These are phyloP conservation scores for Drosophila murphyi DNA, from an alignment of 1,140 invertebrate species.

Conservation along the genomic window DNA sequence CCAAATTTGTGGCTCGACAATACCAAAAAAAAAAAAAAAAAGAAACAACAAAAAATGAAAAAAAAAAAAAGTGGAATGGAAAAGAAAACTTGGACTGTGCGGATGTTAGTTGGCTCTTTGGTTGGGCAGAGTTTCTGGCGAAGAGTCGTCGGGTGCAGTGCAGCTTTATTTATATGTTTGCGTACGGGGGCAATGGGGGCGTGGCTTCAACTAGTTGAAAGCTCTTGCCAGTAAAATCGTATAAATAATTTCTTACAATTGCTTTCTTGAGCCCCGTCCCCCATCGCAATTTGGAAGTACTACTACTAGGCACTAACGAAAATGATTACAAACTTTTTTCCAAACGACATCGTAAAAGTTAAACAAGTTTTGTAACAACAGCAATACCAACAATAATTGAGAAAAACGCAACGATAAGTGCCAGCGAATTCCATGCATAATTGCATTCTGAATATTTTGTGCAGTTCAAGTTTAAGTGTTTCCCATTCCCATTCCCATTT, in stretches of 20 bases:
- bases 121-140: conserved; percentile 15
- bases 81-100: conserved; percentile 49
- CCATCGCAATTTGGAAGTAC: conserved; percentile 66
- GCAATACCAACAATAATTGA: conserved; percentile 31
- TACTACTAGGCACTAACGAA: conserved; percentile 57
- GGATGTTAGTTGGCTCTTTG: conserved; percentile 12
- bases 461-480: conserved; percentile 23
- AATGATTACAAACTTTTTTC: conserved; percentile 77
- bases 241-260: conserved; percentile 71
- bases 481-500: not conserved
- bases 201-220: conserved; percentile 29
- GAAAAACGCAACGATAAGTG: conserved; percentile 66
- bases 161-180: conserved; percentile 56
- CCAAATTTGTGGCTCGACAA: conserved; percentile 18
- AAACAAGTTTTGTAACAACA: conserved; percentile 65
- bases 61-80: not conserved
- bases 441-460: conserved; percentile 77
- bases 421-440: conserved; percentile 74
- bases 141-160: conserved; percentile 1
- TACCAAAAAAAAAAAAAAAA: not conserved
- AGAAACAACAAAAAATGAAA: not conserved
- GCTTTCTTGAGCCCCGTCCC: conserved; percentile 42
- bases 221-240: conserved; percentile 65
- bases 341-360: conserved; percentile 80
- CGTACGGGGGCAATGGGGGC: not conserved